These are phyloP conservation scores for pig (Sus scrofa) DNA, from an alignment of 2,113 vertebrate genomes.

Conservation along the genomic window T2T-Sscrofa CM000814.6:129821001-129821500, in stretches of 20 bases:
- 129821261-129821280: not conserved
- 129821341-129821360: not conserved
- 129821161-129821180: not conserved
- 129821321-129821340: not conserved
- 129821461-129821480: not conserved
- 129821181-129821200: not conserved
- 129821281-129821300: not conserved
- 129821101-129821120: not conserved
- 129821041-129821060: not conserved
- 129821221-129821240: not conserved
- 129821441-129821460: not conserved
- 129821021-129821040: not conserved
- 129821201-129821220: not conserved
- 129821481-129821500: not conserved
- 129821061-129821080: not conserved
- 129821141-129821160: not conserved
- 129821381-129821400: not conserved
- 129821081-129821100: not conserved
- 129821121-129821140: not conserved
- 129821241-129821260: not conserved
- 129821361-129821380: too few relatives aligned
- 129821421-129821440: not conserved
- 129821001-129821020: not conserved
- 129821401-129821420: fast-evolving
- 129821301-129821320: not conserved